Conservation (phyloP, 53 echinoderm and acorn worm genomes). For the Echinometra lucunter region DNA sequence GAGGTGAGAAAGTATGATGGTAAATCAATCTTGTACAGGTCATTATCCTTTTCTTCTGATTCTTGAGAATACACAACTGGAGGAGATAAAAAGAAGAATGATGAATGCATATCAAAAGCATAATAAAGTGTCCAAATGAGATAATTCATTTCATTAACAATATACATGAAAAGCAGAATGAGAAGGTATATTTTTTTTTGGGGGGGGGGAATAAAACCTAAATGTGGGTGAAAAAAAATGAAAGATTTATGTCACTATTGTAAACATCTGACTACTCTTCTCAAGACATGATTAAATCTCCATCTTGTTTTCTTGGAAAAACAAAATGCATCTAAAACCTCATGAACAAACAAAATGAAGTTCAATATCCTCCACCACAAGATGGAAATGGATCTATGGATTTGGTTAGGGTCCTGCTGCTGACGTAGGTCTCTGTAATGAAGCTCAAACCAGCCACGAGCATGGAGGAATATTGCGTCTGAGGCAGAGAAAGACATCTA, state of each 20-base stretch:
- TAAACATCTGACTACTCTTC: conserved; percentile 5
- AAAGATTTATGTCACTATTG: neutral
- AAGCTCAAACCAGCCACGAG: neutral
- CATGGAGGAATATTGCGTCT: neutral
- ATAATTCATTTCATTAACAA: no score
- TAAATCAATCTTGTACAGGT: neutral
- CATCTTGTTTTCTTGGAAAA: conserved; percentile 36
- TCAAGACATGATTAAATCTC: neutral
- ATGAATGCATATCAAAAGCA: no score
- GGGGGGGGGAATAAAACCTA: neutral
- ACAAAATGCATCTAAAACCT: conserved; percentile 24
- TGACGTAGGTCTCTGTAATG: conserved; percentile 39
- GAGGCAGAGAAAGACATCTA: neutral
- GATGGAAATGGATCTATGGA: conserved; percentile 52
- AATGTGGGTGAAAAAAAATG: neutral
- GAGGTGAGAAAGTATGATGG: neutral
- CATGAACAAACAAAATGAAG: conserved; percentile 32
- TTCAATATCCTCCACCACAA: conserved; percentile 26
- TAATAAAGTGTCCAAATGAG: no score
- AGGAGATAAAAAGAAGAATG: no score
- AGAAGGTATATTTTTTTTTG: no score
- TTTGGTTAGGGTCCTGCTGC: conserved; percentile 34
- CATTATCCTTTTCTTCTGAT: neutral
- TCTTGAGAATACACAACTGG: neutral
- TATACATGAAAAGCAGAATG: neutral